Base-by-base conservation (phyloP, 2,888 invertebrate genomes). In the Biston stratarius region DNA sequence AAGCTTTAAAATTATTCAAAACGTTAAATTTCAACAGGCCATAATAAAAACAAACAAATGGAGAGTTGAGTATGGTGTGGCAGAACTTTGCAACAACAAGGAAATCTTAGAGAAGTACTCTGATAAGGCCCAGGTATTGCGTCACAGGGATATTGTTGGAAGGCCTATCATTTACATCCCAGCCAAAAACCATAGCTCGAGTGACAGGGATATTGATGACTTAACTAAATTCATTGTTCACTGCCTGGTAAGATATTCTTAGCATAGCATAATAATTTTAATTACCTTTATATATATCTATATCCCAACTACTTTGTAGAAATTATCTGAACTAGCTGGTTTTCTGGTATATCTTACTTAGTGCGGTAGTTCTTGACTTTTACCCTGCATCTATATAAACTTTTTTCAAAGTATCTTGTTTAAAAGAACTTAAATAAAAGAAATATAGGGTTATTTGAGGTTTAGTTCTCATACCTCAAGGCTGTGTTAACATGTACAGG, bases 31-130 rank as follows among this genome's bases (percentile, higher is more conserved):
- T 92, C 91, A 5, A 45, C 79, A 96, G 96, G 96, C 96, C 60
- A 95, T 97, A 78, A 86, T 97, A 69, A 97, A 97, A 93, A 97
- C 97, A 55, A 97, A 97, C 83, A 97, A 96, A 88, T 97, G 97
- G 97, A 94, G 96, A 71, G 92, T 92, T 58, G 96, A 97, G 74
- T 97, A 96, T 89, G 96, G 96, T 57, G 96, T 97, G 3, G 87
- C 92, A 33, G 90, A 93, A 10, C 85, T 97, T 44, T 94, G 88
- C 36, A 89, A 94, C 64, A 94, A 95, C 47, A 90, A 91, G 70
- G 91, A 92, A 60, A 79, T 94, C n/a, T 86, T 94, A 78, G 94
- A 95, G 73, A 95, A 94, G 67, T 95, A 96, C 84, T 84, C 94
- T 68, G 86, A 94, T 67, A 97, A 96, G 84, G 96, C 96, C 0